phyloP scores from a whole-genome alignment of 2,797 vertebrate species.

The Hirundo rustica region DNA sequence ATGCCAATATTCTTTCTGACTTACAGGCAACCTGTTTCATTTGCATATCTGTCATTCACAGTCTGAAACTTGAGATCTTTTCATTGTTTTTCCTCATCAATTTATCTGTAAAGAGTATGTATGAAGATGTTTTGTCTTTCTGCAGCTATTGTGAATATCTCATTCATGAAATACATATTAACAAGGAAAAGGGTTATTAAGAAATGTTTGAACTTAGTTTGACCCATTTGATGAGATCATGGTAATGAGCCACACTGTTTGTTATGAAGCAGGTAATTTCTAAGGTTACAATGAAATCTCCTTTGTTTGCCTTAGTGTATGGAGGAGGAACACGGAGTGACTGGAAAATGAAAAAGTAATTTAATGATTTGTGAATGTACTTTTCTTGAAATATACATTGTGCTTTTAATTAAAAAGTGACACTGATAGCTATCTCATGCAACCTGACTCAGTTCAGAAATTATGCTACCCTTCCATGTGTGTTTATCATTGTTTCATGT shows the following conservation, averaged over 20 bases:
- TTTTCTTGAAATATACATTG: not conserved
- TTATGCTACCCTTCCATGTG: not conserved
- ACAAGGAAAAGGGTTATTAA: conserved; percentile 20
- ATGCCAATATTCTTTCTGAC: conserved; percentile 26
- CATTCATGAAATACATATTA: conserved; percentile 24
- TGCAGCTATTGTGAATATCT: conserved; percentile 37
- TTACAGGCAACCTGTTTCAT: conserved; percentile 33
- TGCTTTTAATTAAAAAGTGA: conserved; percentile 9
- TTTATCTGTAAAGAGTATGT: conserved; percentile 45
- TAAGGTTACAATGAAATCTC: not conserved
- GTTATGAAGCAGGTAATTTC: not conserved
- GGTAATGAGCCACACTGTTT: not conserved
- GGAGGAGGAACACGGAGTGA: not conserved
- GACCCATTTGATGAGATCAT: conserved; percentile 24
- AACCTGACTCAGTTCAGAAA: not conserved
- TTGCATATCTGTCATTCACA: conserved; percentile 59
- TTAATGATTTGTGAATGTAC: not conserved
- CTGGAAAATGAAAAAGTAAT: not conserved
- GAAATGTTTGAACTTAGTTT: conserved; percentile 29
- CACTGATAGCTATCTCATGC: not conserved
- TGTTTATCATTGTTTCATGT: not conserved
- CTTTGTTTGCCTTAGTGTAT: not conserved
- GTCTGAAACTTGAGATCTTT: conserved; percentile 46
- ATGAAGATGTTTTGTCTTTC: conserved; percentile 51
- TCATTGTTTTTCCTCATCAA: conserved; percentile 46